Evolutionary conservation across 2,888 invertebrate species (phyloP).

Genomic region (Neoaliturus tenellus): DNA sequence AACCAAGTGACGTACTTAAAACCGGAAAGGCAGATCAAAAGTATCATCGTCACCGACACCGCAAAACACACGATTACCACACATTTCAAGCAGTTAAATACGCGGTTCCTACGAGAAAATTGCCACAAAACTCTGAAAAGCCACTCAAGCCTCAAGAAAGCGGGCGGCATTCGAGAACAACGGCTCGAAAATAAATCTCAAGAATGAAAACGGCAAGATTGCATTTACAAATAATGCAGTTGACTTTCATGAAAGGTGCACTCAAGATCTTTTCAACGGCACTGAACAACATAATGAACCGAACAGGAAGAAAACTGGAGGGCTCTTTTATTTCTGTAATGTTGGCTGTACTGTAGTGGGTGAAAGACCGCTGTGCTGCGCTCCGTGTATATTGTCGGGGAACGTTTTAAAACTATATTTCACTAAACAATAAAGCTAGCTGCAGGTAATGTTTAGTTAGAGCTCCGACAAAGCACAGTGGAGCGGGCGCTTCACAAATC

Average conservation of each 20-base stretch:
- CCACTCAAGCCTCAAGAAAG: not conserved
- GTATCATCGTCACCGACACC: not conserved
- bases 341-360: not conserved
- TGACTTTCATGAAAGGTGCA: constrained; percentile 33
- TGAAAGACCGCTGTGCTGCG: not conserved
- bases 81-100: not conserved
- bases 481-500: not conserved
- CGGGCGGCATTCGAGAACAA: not conserved
- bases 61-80: not conserved
- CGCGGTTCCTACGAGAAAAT: not conserved
- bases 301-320: constrained; percentile 15
- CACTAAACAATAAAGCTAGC: not conserved
- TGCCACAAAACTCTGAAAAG: not conserved
- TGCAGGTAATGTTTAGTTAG: not conserved
- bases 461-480: not conserved
- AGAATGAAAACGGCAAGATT: constrained; percentile 27
- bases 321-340: constrained; percentile 35
- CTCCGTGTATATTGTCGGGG: not conserved
- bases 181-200: constrained; percentile 24
- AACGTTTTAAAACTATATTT: not conserved
- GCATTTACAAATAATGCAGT: constrained; percentile 40
- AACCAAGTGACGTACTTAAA: no score
- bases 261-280: constrained; percentile 31
- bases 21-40: no score
- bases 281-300: constrained; percentile 35